phyloP scores from a whole-genome alignment of 2,113 vertebrate genomes.

The Prunella fulvescens region DNA sequence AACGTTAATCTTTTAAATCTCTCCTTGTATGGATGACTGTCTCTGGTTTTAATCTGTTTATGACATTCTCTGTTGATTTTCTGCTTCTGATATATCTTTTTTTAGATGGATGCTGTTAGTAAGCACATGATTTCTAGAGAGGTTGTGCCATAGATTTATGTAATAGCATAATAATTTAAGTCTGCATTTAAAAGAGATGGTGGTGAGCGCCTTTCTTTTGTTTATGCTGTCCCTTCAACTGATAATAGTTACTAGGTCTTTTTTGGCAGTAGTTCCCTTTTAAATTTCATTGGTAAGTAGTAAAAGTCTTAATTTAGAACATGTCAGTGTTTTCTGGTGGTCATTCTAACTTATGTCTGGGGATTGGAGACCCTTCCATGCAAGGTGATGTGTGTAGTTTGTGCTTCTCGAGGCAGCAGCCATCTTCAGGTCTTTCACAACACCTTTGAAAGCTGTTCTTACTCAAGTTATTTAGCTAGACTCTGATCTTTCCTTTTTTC shows the following conservation, averaged over 20 bases:
- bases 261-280: not conserved
- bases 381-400: not conserved
- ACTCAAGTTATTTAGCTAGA: not conserved
- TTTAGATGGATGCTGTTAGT: slow-evolving; percentile 7
- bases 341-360: not conserved
- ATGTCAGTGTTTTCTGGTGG: not conserved
- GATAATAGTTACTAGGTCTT: not conserved
- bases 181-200: not conserved
- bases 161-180: not conserved
- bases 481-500: not conserved
- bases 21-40: not conserved
- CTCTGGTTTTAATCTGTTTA: slow-evolving; percentile 35
- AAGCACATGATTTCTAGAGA: not conserved
- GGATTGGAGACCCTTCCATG: not conserved
- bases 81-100: slow-evolving; percentile 5
- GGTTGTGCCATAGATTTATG: not conserved
- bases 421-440: not conserved
- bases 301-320: not conserved
- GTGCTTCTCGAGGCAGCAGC: not conserved
- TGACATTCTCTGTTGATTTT: slow-evolving; percentile 13
- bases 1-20: slow-evolving; percentile 49
- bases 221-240: not conserved
- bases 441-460: not conserved
- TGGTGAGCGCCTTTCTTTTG: not conserved
- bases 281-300: not conserved